These are phyloP conservation scores for Cephalopterus ornatus DNA, from an alignment of 2,113 vertebrate genomes.

Conservation along the genomic window DNA sequence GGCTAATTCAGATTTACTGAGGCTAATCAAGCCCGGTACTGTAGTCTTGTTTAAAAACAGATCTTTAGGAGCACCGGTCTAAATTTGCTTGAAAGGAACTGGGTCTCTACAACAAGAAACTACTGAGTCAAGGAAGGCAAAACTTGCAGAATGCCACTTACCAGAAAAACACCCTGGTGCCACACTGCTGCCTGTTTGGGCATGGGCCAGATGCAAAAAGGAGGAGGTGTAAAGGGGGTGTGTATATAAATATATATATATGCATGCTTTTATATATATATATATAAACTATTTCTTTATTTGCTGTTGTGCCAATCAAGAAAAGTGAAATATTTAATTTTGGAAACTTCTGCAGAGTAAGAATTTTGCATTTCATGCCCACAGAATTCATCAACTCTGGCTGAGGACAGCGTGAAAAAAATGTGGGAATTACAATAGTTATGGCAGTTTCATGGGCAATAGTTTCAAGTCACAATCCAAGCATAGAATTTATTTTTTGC, in stretches of 20 bases:
- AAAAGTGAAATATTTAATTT: neutral
- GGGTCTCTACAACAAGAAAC: neutral
- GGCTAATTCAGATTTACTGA: neutral
- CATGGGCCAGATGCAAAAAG: neutral
- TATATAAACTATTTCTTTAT: neutral
- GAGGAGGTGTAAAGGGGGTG: neutral
- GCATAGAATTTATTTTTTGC: neutral
- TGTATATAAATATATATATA: neutral
- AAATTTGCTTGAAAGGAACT: neutral
- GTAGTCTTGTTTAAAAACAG: neutral
- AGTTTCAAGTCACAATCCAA: neutral
- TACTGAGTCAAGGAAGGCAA: neutral
- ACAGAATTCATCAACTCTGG: neutral
- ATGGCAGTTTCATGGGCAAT: neutral
- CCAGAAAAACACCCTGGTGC: neutral
- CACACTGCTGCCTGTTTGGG: neutral
- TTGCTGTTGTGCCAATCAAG: neutral
- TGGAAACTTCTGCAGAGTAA: neutral
- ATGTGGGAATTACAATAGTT: neutral
- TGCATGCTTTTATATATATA: neutral
- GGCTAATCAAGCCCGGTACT: neutral
- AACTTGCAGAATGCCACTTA: neutral
- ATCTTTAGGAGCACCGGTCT: neutral
- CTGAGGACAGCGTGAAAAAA: neutral
- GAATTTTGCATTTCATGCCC: neutral